These are phyloP conservation scores for Alligator sinensis DNA, from an alignment of 2,113 vertebrate genomes.

Conservation along the genomic window DNA sequence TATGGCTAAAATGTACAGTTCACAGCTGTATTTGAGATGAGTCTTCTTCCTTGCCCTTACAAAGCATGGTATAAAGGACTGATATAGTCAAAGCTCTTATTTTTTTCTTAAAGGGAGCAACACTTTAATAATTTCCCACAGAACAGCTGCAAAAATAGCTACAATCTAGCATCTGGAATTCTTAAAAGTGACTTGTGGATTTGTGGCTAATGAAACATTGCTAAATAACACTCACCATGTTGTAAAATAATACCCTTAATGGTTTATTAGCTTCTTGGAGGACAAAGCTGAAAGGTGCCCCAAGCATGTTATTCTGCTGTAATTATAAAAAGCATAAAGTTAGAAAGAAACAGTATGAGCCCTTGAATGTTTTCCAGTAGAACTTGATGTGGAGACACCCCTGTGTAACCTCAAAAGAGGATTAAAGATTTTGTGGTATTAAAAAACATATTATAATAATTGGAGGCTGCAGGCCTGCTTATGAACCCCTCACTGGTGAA, in stretches of 20 bases:
- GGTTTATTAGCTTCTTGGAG: slow-evolving; percentile 68
- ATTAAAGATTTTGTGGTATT: neutral
- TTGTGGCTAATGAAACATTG: slow-evolving; percentile 77
- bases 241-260: slow-evolving; percentile 66
- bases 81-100: neutral
- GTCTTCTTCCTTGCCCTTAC: neutral
- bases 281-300: slow-evolving; percentile 57
- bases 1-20: slow-evolving; percentile 12
- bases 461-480: neutral
- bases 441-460: neutral
- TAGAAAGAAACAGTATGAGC: slow-evolving; percentile 29
- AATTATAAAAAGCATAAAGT: slow-evolving; percentile 48
- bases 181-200: slow-evolving; percentile 71
- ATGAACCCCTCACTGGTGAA: neutral
- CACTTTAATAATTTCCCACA: slow-evolving; percentile 55
- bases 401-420: neutral
- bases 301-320: slow-evolving; percentile 23
- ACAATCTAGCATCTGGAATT: slow-evolving; percentile 70
- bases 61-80: slow-evolving; percentile 28
- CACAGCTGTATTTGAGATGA: neutral
- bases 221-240: slow-evolving; percentile 72
- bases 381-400: neutral
- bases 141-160: slow-evolving; percentile 80
- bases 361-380: neutral
- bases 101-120: slow-evolving; percentile 13